Base-by-base conservation (phyloP, 92 coral and sea anemone genomes). In the Porites lobata region DNA sequence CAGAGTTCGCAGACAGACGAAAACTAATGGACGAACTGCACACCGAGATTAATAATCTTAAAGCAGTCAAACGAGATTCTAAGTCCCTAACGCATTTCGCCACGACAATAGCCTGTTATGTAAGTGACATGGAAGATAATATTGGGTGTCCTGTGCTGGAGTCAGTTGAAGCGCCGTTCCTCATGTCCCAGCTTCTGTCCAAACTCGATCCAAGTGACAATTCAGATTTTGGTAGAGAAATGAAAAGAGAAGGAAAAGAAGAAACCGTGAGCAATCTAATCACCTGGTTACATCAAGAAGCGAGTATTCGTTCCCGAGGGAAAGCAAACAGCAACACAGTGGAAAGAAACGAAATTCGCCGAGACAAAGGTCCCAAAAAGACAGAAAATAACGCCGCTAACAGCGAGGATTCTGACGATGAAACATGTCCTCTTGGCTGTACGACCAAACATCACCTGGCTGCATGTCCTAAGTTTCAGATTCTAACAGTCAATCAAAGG, bases 231-330 rank as follows among this genome's bases (percentile, higher is more conserved):
- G 54, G 53, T 10, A 24, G 75, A 69, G 75, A 69, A 17, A 69
- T 32, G 75, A 24, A 8, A 24, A 24, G 75, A 24, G 75, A 69
- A 26, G 15, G 18, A 17, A 84, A 76, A 8, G 91, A 91, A 54
- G 94, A 93, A 81, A 94, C 64, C 32, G 76, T 91, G 14, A 0
- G 77, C 62, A 91, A 84, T 57, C 70, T 91, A 8, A 72, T 88
- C 24, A 50, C 86, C 15, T 93, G 92, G 96, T 90, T 91, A 12
- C 94, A 93, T 50, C 79, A 83, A 50, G 92, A 93, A 66, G 93
- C 87, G 22, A 72, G 76, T 9, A 84, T 89, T 69, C 73, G 73
- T 50, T 69, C 50, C 14, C 50, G 51, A 26, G 73, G 73, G 43
- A 69, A 69, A 69, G 29, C 38, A 0, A 69, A 17, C 10, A 69